A percentile compares a stretch with the other conserved stretches of the same genome.
Evolutionary conservation across 2,113 vertebrate genomes (phyloP).

Genomic region (Tauraco erythrolophus): DNA sequence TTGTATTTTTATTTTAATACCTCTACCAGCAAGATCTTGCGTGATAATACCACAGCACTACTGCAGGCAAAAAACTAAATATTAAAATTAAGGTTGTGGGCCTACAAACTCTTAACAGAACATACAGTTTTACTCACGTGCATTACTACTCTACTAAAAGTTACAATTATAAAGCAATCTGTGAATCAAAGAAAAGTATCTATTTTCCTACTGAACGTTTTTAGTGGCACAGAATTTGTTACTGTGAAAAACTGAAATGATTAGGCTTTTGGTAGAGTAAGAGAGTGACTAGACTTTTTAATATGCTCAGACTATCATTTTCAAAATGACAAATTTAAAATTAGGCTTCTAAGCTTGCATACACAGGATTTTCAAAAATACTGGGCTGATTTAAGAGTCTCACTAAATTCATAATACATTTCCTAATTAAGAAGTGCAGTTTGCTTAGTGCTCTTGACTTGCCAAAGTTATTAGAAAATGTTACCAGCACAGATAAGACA

Average conservation of each 20-base stretch:
- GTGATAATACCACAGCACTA: background rate
- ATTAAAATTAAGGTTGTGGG: background rate
- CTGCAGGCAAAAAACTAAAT: background rate
- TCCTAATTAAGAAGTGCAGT: background rate
- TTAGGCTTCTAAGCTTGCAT: background rate
- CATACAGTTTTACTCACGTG: background rate
- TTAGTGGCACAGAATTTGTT: background rate
- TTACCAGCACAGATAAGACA: background rate
- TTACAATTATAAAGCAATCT: background rate
- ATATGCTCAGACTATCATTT: background rate
- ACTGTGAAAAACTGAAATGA: background rate
- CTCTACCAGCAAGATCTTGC: background rate
- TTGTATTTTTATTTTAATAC: background rate
- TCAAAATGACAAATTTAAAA: slow-evolving; percentile 10
- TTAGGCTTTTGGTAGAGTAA: slow-evolving; percentile 2
- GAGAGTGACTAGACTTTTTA: background rate
- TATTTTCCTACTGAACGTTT: background rate
- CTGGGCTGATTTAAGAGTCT: background rate
- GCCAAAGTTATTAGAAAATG: background rate
- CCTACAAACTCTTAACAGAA: background rate
- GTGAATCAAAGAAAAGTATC: background rate
- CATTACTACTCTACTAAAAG: background rate
- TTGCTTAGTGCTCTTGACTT: background rate
- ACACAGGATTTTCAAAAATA: background rate
- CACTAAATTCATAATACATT: background rate